These are phyloP conservation scores for Lordiphosa fenestrarum DNA, from an alignment of 2,888 invertebrate species.

Conservation along the genomic window DNA sequence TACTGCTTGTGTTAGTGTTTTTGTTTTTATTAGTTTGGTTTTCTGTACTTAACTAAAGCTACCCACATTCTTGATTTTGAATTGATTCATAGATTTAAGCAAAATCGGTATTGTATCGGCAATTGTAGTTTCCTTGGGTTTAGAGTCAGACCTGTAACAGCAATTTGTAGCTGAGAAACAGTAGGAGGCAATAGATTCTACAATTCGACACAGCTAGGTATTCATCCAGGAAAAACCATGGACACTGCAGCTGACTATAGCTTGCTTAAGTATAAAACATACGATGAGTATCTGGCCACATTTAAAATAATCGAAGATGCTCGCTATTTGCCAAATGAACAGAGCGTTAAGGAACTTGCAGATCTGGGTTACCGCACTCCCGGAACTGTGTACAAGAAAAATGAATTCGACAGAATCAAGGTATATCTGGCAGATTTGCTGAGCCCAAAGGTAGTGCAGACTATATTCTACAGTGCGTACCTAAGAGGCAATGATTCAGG, in stretches of 20 bases:
- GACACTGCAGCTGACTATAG: conserved; percentile 25
- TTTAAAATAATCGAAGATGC: conserved; percentile 87
- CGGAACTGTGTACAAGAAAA: conserved; percentile 80
- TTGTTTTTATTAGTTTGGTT: too few species aligned
- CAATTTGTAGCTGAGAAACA: too few species aligned
- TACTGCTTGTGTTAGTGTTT: too few species aligned
- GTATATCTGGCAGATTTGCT: conserved; percentile 83
- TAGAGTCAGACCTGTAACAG: too few species aligned
- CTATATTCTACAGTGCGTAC: conserved; percentile 84
- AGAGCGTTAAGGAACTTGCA: conserved; percentile 86
- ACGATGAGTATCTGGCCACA: conserved; percentile 91
- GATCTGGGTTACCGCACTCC: conserved; percentile 87
- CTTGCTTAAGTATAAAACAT: conserved; percentile 78
- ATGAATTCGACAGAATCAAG: conserved; percentile 83
- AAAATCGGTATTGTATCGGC: too few species aligned
- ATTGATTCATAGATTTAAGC: too few species aligned
- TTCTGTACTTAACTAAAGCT: too few species aligned
- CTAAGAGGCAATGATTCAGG: conserved; percentile 83
- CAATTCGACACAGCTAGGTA: too few species aligned
- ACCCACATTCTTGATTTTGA: too few species aligned
- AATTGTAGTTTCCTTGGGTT: too few species aligned
- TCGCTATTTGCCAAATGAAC: conserved; percentile 87
- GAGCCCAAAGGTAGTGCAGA: conserved; percentile 79
- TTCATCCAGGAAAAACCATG: background rate
- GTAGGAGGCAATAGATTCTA: too few species aligned